These are phyloP conservation scores for Campopleginae sp. DNA, from an alignment of 2,888 invertebrate species.

Conservation along the genomic window DNA sequence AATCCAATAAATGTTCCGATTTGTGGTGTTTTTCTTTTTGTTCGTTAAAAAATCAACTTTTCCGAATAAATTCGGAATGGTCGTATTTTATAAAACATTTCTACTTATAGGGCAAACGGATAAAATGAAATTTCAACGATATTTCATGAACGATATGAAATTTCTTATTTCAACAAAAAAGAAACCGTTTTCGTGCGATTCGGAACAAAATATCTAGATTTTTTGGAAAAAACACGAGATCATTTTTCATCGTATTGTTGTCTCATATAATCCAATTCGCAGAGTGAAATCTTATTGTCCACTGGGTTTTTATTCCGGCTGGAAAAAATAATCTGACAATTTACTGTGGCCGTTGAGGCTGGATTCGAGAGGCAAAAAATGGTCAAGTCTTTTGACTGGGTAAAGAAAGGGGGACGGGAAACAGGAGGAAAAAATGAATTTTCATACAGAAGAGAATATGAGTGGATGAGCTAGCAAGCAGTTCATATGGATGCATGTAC, in stretches of 20 bases:
- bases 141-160: neutral
- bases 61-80: too few species aligned
- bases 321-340: neutral
- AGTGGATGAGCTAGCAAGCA: constrained; percentile 38
- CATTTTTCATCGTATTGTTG: neutral
- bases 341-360: neutral
- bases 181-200: neutral
- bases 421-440: constrained; percentile 21
- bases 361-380: constrained; percentile 22
- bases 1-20: too few species aligned
- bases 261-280: neutral
- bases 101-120: too few species aligned
- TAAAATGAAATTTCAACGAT: constrained; percentile 14
- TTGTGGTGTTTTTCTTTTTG: too few species aligned
- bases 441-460: constrained; percentile 51
- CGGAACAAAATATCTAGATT: neutral
- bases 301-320: neutral
- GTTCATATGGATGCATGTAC: constrained; percentile 38
- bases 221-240: neutral
- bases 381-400: constrained; percentile 53
- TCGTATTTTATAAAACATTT: neutral
- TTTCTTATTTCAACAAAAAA: neutral
- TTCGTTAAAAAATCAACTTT: too few species aligned
- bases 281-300: neutral
- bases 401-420: neutral